A percentile compares a stretch with the other conserved stretches of the same genome.
Evolutionary conservation across 2,888 invertebrate genomes (phyloP).

Genomic region (Morinoia aosen): DNA sequence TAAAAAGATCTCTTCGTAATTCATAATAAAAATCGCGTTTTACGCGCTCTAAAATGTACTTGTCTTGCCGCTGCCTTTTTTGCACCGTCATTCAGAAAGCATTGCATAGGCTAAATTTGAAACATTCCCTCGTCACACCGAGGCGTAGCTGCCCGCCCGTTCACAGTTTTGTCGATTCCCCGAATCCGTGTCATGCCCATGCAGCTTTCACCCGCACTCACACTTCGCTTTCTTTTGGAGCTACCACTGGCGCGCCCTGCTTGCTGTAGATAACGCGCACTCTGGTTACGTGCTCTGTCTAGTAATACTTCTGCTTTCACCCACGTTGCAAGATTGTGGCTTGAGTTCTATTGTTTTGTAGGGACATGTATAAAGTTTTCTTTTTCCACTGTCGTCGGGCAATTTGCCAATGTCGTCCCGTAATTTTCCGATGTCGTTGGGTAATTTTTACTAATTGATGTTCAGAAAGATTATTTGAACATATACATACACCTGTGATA

Average conservation of each 20-base stretch:
- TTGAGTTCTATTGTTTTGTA: not conserved
- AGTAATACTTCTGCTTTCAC: not conserved
- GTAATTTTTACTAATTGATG: not conserved
- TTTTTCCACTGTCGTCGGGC: not conserved
- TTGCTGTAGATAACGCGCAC: not conserved
- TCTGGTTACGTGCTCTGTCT: not conserved
- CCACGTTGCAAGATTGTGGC: not conserved
- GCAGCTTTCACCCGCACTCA: not conserved
- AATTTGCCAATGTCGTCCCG: no score
- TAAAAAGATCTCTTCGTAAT: not conserved
- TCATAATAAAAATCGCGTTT: not conserved
- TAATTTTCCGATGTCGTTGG: not conserved
- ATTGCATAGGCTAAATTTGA: not conserved
- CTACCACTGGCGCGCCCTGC: not conserved
- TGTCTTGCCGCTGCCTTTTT: not conserved
- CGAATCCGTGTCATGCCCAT: not conserved
- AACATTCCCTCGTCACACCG: not conserved
- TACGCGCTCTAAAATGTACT: not conserved
- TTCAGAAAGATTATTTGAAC: not conserved
- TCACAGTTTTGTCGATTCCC: not conserved
- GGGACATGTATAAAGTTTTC: not conserved
- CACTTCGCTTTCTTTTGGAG: constrained; percentile 2
- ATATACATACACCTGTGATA: not conserved
- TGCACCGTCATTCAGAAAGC: not conserved
- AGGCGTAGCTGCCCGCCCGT: not conserved